Percentiles rank a stretch among this genome's conserved stretches.
Evolutionary conservation across 2,797 vertebrate genomes (phyloP).

Genomic region (Phalanger gymnotis): DNA sequence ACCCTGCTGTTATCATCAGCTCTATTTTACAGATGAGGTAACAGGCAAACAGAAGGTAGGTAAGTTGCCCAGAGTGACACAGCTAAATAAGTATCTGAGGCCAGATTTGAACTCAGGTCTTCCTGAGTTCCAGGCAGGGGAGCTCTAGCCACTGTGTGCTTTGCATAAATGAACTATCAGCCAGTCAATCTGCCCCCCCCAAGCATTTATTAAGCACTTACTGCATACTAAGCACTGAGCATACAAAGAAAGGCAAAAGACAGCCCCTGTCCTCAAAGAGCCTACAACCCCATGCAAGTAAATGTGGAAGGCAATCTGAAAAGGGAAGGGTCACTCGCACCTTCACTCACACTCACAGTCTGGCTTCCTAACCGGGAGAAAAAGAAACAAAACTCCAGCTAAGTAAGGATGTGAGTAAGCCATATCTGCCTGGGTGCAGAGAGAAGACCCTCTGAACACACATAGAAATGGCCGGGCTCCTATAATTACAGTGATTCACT

Average conservation of each 20-base stretch:
- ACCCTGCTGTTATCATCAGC: background rate
- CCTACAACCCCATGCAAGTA: background rate
- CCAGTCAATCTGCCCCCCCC: background rate
- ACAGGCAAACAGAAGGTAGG: background rate
- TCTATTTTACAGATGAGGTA: background rate
- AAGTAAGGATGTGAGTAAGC: background rate
- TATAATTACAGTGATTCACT: background rate
- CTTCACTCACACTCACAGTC: background rate
- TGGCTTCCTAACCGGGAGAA: background rate
- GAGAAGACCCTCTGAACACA: background rate
- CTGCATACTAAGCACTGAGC: background rate
- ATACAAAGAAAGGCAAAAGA: background rate
- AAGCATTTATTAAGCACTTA: background rate
- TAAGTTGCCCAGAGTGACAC: background rate
- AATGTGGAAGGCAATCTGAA: background rate
- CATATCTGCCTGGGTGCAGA: background rate
- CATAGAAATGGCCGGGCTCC: background rate
- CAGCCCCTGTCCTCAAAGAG: background rate
- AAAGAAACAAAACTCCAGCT: background rate
- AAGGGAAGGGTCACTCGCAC: background rate
- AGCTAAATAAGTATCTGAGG: background rate
- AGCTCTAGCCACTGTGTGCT: background rate
- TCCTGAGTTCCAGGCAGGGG: background rate
- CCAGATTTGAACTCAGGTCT: background rate
- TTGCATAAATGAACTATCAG: background rate